These are phyloP conservation scores for Poicephalus gulielmi DNA, from an alignment of 2,113 vertebrate genomes.

Conservation along the genomic window DNA sequence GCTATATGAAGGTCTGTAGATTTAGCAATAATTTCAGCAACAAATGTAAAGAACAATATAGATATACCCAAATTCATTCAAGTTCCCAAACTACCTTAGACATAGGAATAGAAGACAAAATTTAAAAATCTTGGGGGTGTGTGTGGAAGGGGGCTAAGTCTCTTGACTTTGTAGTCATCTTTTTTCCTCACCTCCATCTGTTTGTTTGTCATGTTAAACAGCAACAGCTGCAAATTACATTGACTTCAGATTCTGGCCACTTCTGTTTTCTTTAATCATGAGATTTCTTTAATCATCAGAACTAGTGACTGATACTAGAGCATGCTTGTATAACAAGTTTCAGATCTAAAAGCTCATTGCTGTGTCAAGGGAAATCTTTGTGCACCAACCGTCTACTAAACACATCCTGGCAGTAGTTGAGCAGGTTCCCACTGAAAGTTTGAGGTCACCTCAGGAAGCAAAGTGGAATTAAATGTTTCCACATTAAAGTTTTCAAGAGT, in stretches of 20 bases:
- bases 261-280: background rate
- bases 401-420: background rate
- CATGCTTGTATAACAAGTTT: background rate
- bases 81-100: background rate
- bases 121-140: background rate
- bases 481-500: background rate
- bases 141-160: background rate
- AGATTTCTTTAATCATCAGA: constrained; percentile 3
- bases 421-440: background rate
- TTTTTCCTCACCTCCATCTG: background rate
- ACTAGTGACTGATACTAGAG: background rate
- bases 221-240: background rate
- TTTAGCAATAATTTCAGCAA: background rate
- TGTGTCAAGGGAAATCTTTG: background rate
- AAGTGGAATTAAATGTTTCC: constrained; percentile 28
- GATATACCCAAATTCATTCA: background rate
- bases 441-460: background rate
- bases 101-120: background rate
- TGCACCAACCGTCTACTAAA: background rate
- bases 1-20: background rate
- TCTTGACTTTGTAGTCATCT: background rate
- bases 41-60: background rate
- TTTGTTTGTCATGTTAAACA: background rate
- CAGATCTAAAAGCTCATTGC: background rate
- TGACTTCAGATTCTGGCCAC: background rate